Base-by-base conservation (phyloP, 1,140 invertebrate genomes). In the Brachionus sp. region DNA sequence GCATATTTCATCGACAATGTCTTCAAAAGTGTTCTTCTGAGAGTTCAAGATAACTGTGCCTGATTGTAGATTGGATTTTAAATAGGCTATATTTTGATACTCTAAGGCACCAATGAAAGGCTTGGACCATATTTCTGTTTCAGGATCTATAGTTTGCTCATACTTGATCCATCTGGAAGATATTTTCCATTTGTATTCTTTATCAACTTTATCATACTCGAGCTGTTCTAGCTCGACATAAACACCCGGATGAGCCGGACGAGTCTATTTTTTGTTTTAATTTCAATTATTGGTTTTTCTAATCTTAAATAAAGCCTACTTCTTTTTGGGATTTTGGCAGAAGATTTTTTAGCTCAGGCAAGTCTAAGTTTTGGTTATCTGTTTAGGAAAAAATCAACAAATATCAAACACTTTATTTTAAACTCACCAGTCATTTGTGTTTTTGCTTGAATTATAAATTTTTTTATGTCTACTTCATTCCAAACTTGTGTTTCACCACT, bases 111-210 rank as follows among this genome's bases (percentile, higher is more conserved):
- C 77, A 16, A 80, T 80, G 33, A 80, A 80, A 9, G 77, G 77
- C 19, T 66, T 57, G 5, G 50, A 62, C 77, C 77, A 80, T 25
- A 80, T 80, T 19, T 80, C 39, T 57, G 77, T 80, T 19, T 80
- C 77, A 5, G 46, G 77, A 23, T 80, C 77, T 19, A 80, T 80
- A 7, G 62, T 42, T 62, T 80, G 77, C 57, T 80, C 77, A 35
- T 80, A 80, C 39, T 80, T 80, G 23, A 80, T 80, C 77, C 77
- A 80, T 80, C 77, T 80, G 6, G 77, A 80, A 0, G 62, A 25
- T 62, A 80, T 80, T 57, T 16, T 57, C 77, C 77, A 80, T 29
- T 80, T 39, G 50, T 80, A 80, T 13, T 35, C 13, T 5, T 13
- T 4, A 25, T 19, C 35, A 39, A 16, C 9, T 16, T 70, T 39